Percentiles rank a stretch among this genome's conserved stretches.
These are phyloP conservation scores for Chironomus striatipennis DNA, from an alignment of 1,140 invertebrate species.

Conservation along the genomic window DNA sequence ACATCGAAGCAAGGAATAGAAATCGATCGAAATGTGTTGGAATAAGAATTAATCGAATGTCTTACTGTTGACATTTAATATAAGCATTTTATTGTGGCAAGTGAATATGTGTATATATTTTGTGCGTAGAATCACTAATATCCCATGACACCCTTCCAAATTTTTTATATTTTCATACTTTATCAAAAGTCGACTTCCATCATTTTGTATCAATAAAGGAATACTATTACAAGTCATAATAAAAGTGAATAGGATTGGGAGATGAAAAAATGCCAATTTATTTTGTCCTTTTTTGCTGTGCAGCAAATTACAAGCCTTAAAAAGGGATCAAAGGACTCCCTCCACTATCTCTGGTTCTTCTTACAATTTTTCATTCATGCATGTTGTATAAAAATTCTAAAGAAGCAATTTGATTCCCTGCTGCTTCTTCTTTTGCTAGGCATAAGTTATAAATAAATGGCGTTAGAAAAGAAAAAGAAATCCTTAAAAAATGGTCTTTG, in stretches of 20 bases:
- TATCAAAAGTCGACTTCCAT: neutral
- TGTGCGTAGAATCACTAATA: too few species aligned
- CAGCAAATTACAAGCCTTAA: constrained; percentile 3
- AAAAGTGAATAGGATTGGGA: neutral
- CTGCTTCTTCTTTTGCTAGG: too few species aligned
- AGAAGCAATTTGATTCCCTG: too few species aligned
- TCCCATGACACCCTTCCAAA: too few species aligned
- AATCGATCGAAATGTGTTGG: constrained; percentile 4
- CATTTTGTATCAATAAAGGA: neutral
- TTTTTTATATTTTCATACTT: neutral
- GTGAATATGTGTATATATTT: too few species aligned
- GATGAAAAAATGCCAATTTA: constrained; percentile 13
- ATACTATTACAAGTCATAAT: neutral
- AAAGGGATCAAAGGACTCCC: neutral
- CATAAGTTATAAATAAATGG: neutral
- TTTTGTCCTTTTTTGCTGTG: neutral
- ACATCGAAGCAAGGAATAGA: neutral
- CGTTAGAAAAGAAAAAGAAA: neutral
- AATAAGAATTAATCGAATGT: neutral
- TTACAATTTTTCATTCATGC: neutral
- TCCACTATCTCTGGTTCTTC: neutral
- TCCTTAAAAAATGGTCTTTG: neutral
- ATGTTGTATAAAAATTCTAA: neutral
- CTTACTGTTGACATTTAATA: neutral
- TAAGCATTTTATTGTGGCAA: neutral